Evolutionary conservation across 1,140 invertebrate species (phyloP), one percentile per base, ranked within the genome.

Genomic region (Lucilia cuprina): DNA sequence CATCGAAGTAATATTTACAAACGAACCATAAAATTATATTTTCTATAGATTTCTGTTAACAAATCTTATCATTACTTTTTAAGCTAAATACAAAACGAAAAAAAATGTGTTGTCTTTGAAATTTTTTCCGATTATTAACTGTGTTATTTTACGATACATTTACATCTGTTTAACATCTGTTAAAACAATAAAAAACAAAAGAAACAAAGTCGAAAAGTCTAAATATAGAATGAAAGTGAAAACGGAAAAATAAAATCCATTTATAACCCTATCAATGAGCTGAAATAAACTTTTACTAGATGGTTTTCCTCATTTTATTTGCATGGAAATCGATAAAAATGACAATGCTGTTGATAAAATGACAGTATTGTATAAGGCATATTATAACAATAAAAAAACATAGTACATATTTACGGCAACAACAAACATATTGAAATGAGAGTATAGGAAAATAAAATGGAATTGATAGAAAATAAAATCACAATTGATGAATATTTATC

Each of bases 111-210:
- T 70, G 65, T 55, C 1, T 55, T 55, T 55, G 41, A 41, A 30
- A 10, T 41, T 8, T 60, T 60, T 60, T n/a, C 55, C 55, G 14
- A 7, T 60, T 14, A n/a, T 17, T 2, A 60, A 60, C 65, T 21
- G n/a, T 21, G 19, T 10, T 9, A 12, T 21, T 70, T 70, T 70
- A 70, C 21, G 7, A 25, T 70, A 70, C 65, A 19, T 70, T 70
- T 70, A 70, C 65, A 70, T 21, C 19, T 70, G 65, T 70, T 70
- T 2, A 70, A 70, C 65, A 70, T 70, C 65, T 70, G 65, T 70
- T 70, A 19, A 70, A 5, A 21, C 19, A 70, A 70, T 70, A 70
- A 19, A 70, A 70, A 21, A 17, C 50, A 55, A 14, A 65, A 65
- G 25, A 30, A 30, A 60, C 41, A 41, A 41, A 41, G 10, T 41